Percentiles rank a stretch among this genome's conserved stretches.
Conservation (phyloP, 2,888 invertebrate species). For the Eupithecia centaureata region DNA sequence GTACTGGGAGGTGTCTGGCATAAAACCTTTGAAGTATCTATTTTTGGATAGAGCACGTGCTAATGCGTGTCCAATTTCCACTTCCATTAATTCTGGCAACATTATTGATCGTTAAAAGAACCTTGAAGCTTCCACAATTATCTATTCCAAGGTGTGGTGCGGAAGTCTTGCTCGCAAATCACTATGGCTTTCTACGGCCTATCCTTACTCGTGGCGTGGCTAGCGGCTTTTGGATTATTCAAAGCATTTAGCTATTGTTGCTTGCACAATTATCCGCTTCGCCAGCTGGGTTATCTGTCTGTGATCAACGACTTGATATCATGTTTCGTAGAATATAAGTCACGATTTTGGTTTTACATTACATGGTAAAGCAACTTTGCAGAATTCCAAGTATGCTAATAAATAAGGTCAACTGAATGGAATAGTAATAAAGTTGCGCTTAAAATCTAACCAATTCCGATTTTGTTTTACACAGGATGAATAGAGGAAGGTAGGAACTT, state of each 20-base stretch:
- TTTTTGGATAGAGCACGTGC: constrained; percentile 4
- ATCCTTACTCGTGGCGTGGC: constrained; percentile 47
- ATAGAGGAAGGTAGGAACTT: background rate
- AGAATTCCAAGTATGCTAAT: constrained; percentile 23
- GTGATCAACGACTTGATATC: constrained; percentile 34
- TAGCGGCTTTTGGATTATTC: constrained; percentile 55
- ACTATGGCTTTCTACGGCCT: constrained; percentile 25
- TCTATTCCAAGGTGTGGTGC: constrained; percentile 16
- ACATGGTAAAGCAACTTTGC: constrained; percentile 23
- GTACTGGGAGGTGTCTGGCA: background rate
- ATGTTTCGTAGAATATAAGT: constrained; percentile 31
- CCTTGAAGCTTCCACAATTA: constrained; percentile 18
- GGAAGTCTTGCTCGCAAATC: constrained; percentile 15
- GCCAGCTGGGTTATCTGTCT: constrained; percentile 43
- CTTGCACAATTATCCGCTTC: constrained; percentile 47
- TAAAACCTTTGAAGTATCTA: background rate
- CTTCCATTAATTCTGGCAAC: constrained; percentile 12
- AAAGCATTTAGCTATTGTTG: constrained; percentile 47
- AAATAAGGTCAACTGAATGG: background rate
- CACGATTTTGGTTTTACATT: constrained; percentile 35
- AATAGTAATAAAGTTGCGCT: background rate
- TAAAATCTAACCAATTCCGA: background rate
- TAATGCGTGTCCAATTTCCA: background rate
- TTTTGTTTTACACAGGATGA: background rate
- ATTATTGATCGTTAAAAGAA: constrained; percentile 11